Evolutionary conservation across 2,797 vertebrate genomes (phyloP), one percentile per base, ranked within the genome.

Genomic region (Heterohyrax brucei): DNA sequence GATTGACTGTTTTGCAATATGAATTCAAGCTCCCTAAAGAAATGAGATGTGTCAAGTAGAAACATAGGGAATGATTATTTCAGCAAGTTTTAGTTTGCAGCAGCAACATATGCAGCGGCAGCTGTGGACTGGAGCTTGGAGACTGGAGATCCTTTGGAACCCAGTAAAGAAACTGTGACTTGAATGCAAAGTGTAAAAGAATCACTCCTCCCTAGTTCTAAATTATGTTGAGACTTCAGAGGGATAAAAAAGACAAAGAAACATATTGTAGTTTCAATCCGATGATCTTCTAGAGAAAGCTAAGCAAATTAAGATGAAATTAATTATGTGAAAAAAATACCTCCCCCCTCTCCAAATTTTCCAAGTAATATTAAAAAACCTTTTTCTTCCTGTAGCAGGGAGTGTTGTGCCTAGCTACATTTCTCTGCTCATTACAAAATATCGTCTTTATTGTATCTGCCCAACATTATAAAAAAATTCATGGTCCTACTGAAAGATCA

Each of bases 81-180:
- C 97, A 98, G 97, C 97, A 97, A 98, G 89, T 98, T 98, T 98
- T 97, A 92, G 39, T 98, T 98, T 98, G 98, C 97, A 97, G 84
- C 94, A 97, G 96, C 95, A 98, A 95, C 97, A 98, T 97, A 98
- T 97, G 97, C 90, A 96, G 96, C 5, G 33, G 97, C 98, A 98
- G 98, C 96, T 98, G 98, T 98, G 96, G 73, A 89, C 90, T 53
- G 96, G 92, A 7, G 73, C 92, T 98, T 97, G 91, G 97, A 98
- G 97, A 98, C 96, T 81, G 94, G 0, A 80, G 78, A 81, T 97
- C 96, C 96, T 97, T 97, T 93, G 93, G 94, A 98, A 98, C 56
- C 95, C 94, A 96, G 91, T 83, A 96, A 97, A 83, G 96, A 98
- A 97, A 95, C 39, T 97, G 98, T 98, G 97, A 97, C 96, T 98